These are phyloP conservation scores for Rapana venosa DNA, from an alignment of 2,888 invertebrate species.

Conservation along the genomic window DNA sequence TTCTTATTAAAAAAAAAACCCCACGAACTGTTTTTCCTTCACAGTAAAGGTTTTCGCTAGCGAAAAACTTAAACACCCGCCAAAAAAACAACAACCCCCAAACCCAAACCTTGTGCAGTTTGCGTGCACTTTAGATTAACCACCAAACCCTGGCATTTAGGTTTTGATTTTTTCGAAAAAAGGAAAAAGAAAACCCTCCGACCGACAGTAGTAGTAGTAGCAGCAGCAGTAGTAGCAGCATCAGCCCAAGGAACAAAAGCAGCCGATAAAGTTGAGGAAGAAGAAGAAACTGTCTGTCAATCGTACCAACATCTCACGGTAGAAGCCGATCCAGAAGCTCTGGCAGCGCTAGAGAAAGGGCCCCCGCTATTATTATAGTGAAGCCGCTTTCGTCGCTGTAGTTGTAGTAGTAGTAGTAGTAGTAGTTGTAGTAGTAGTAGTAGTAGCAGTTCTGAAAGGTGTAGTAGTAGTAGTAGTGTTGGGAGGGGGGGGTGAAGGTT, in stretches of 20 bases:
- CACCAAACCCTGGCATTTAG: too few species aligned
- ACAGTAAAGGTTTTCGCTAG: too few species aligned
- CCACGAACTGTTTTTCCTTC: too few species aligned
- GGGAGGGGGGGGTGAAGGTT: background rate
- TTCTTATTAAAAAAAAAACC: too few species aligned
- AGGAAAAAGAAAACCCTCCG: too few species aligned
- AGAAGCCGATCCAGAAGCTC: background rate
- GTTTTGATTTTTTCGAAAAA: too few species aligned
- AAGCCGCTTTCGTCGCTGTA: too few species aligned
- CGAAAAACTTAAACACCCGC: too few species aligned
- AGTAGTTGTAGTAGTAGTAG: background rate
- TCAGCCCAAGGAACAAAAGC: background rate
- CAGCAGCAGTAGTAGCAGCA: background rate
- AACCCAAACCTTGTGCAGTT: too few species aligned
- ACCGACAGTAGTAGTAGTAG: background rate
- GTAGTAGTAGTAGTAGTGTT: background rate
- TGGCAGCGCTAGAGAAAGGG: background rate
- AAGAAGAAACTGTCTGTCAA: background rate
- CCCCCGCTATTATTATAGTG: slow-evolving; percentile 17
- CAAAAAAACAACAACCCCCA: too few species aligned
- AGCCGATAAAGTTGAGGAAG: background rate
- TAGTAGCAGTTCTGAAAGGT: slow-evolving; percentile 4
- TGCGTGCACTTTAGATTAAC: too few species aligned
- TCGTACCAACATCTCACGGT: background rate
- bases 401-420: background rate